A percentile compares a stretch with the other conserved stretches of the same genome.
phyloP scores from a whole-genome alignment of 2,888 invertebrate genomes.

The Muschampia plurimacula region DNA sequence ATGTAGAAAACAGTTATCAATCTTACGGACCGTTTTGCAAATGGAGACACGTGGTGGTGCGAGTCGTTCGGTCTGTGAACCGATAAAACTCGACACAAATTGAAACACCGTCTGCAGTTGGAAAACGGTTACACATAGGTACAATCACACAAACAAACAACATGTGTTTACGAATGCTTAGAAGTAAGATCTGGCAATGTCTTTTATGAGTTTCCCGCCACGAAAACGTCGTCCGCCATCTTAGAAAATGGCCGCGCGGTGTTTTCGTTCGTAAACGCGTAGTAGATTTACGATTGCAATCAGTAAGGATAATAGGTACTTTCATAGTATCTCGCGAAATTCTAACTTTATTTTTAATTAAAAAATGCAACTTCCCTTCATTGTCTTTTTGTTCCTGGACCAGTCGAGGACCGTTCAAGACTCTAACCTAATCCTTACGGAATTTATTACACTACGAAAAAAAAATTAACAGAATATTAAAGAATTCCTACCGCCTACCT shows the following conservation, averaged over 20 bases:
- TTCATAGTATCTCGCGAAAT: constrained; percentile 55
- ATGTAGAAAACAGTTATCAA: constrained; percentile 59
- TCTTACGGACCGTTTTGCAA: constrained; percentile 51
- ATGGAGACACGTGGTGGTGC: constrained; percentile 44
- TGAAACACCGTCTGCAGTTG: constrained; percentile 48
- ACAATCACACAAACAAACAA: constrained; percentile 73
- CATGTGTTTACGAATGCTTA: constrained; percentile 71
- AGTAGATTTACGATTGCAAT: constrained; percentile 50
- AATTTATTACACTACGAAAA: constrained; percentile 78
- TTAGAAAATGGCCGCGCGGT: constrained; percentile 39
- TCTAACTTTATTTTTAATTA: constrained; percentile 60
- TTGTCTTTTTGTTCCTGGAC: constrained; percentile 82
- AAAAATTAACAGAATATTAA: constrained; percentile 84
- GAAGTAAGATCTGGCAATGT: constrained; percentile 74
- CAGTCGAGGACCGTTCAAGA: constrained; percentile 73
- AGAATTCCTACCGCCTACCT: constrained; percentile 81
- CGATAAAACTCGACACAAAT: constrained; percentile 13
- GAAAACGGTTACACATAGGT: constrained; percentile 59
- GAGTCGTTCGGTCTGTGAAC: constrained; percentile 7
- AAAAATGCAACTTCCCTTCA: constrained; percentile 81
- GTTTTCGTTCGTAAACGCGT: constrained; percentile 44
- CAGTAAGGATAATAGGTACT: constrained; percentile 39
- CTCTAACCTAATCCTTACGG: constrained; percentile 76
- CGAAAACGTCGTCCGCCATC: constrained; percentile 46
- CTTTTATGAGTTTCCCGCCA: constrained; percentile 61